These are phyloP conservation scores for Troglohyphantes excavatus DNA, from an alignment of 2,888 invertebrate genomes.

Conservation along the genomic window DNA sequence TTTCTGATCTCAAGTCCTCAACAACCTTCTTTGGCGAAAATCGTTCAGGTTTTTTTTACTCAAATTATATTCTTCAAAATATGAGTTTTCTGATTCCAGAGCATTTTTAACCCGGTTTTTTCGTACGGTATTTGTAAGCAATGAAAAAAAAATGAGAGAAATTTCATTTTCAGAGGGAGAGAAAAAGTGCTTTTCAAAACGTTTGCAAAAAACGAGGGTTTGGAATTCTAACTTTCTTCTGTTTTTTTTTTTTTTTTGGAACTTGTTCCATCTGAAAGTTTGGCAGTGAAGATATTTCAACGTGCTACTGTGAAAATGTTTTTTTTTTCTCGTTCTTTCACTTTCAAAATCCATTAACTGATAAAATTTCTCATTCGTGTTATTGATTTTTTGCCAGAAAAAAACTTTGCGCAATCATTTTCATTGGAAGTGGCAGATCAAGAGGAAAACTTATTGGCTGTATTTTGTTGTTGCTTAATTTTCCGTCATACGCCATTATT, in stretches of 20 bases:
- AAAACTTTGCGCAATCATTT: background rate
- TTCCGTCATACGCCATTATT: no score
- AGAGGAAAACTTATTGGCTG: background rate
- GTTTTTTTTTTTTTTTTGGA: constrained; percentile 37
- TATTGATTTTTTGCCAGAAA: constrained; percentile 1
- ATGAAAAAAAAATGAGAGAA: constrained; percentile 12
- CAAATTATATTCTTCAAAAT: constrained; percentile 40
- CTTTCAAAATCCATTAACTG: constrained; percentile 67
- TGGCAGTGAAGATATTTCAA: constrained; percentile 19
- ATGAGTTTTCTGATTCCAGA: constrained; percentile 39
- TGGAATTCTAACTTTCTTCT: constrained; percentile 29
- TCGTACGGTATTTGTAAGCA: background rate
- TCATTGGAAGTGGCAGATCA: background rate
- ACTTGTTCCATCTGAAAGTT: constrained; percentile 30
- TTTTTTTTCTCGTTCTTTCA: background rate
- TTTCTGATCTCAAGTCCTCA: background rate
- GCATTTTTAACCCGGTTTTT: constrained; percentile 34
- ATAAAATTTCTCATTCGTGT: constrained; percentile 61
- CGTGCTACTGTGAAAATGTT: constrained; percentile 18
- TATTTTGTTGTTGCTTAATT: no score
- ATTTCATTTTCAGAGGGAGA: constrained; percentile 3
- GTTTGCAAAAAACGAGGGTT: constrained; percentile 11
- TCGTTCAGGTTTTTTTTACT: background rate
- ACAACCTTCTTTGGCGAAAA: background rate
- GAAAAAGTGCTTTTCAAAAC: constrained; percentile 30